These are phyloP conservation scores for Tyrannus savana DNA, from an alignment of 2,113 vertebrate species.

Conservation along the genomic window DNA sequence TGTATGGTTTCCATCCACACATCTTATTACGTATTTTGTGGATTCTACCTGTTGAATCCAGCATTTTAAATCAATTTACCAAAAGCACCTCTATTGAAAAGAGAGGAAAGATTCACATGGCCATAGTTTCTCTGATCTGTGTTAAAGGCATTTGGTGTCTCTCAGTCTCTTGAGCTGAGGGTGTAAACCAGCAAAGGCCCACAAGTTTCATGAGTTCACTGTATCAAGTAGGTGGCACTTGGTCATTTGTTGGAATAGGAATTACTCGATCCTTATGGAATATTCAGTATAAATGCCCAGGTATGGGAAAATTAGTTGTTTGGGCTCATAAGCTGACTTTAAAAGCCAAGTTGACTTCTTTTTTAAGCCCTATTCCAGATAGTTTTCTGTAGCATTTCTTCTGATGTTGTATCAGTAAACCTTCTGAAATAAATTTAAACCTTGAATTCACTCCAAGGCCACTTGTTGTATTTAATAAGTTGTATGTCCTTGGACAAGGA, in stretches of 20 bases:
- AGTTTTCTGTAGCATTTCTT: not conserved
- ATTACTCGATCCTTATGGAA: not conserved
- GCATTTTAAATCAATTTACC: not conserved
- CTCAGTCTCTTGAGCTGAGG: not conserved
- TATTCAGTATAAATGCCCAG: not conserved
- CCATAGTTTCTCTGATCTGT: not conserved
- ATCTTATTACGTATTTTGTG: not conserved
- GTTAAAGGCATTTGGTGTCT: not conserved
- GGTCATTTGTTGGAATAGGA: not conserved
- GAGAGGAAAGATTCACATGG: not conserved
- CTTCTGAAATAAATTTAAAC: slow-evolving; percentile 5
- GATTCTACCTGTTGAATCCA: not conserved
- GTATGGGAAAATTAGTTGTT: not conserved
- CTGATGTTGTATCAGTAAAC: not conserved
- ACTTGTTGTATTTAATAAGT: not conserved
- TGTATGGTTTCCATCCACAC: not conserved
- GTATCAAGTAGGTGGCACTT: not conserved
- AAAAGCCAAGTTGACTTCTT: not conserved
- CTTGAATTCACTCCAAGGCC: slow-evolving; percentile 19
- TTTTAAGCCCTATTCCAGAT: not conserved
- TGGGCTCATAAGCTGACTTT: not conserved
- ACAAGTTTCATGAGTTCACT: not conserved
- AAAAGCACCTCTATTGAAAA: not conserved
- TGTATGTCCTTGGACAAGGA: not conserved
- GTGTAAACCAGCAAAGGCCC: not conserved